A percentile compares a stretch with the other conserved stretches of the same genome.
These are phyloP conservation scores for Dreissena polymorpha DNA, from an alignment of 1,140 invertebrate genomes.

Conservation along the genomic window DNA sequence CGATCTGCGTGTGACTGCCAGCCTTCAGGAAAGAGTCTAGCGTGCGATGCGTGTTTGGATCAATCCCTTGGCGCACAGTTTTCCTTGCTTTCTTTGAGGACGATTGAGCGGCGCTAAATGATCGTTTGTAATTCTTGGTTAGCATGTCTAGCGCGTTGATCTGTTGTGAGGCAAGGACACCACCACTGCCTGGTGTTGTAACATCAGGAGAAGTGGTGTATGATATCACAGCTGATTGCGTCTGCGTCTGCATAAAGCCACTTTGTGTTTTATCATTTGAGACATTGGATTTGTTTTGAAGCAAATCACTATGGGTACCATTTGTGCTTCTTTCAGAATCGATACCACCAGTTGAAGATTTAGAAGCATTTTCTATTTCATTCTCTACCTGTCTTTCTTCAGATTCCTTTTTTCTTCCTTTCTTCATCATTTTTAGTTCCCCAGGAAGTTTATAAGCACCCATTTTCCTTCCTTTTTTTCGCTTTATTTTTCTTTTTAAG, in stretches of 20 bases:
- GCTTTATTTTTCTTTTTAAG: constrained; percentile 32
- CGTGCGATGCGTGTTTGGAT: constrained; percentile 38
- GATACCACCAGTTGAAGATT: no score
- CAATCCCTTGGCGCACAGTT: constrained; percentile 41
- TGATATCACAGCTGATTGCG: no score
- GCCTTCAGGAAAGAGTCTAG: constrained; percentile 42
- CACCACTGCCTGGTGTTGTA: no score
- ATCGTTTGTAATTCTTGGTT: constrained; percentile 36
- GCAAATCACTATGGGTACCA: background rate
- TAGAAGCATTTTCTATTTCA: no score
- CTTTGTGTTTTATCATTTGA: background rate
- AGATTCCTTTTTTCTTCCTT: constrained; percentile 26
- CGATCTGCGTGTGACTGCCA: constrained; percentile 21
- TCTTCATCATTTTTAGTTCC: constrained; percentile 31
- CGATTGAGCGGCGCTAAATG: constrained; percentile 1
- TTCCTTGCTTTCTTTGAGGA: constrained; percentile 36
- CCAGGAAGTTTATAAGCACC: constrained; percentile 38
- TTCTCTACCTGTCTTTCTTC: constrained; percentile 36
- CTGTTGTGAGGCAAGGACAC: background rate
- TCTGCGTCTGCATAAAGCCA: no score
- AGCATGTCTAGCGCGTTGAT: constrained; percentile 47
- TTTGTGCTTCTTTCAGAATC: no score
- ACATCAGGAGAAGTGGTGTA: no score
- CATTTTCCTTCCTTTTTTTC: constrained; percentile 16
- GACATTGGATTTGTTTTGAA: background rate